Base-by-base conservation (phyloP, 2,113 vertebrate genomes). In the Mesoclemmys tuberculata region DNA sequence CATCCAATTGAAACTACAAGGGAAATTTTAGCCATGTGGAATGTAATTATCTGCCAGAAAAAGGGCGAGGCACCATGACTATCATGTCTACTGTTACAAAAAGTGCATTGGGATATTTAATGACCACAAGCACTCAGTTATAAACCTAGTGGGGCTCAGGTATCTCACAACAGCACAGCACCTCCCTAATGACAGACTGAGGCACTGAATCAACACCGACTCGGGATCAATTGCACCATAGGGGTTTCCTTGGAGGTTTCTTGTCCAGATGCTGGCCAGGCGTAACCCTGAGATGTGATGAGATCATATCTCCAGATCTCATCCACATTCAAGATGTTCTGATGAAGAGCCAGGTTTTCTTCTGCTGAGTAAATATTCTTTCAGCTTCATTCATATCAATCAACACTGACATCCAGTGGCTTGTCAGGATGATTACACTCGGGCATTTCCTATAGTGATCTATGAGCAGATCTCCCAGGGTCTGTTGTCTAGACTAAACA, bases 401-500 rank as follows among this genome's bases (percentile, higher is more conserved):
- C 97, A 95, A 97, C 97, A 97, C 96, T 97, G 97, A 97, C 97
- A 97, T 96, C 97, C 97, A 96, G 97, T 46, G 97, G 97, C 93
- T 93, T 7, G 35, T 26, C 49, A 6, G 85, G 90, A 84, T 80
- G 96, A 79, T 52, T 80, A 54, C 97, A 97, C 85, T 38, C 87
- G 0, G 38, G 56, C 18, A 24, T 14, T 51, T 14, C 48, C 71
- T 2, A 21, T 0, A 44, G 38, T 61, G 89, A 51, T 3, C 80
- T 5, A 0, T 80, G 46, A 16, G 68, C 78, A 9, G 5, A 31
- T 64, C 84, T 88, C 51, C 35, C 38, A 4, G 31, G 75, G 16
- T 24, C 1, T 44, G n/a, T 41, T 2, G 4, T 38, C 46, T 38
- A 1, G 4, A 46, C 35, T 19, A 81, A 13, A 46, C 52, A 19